Evolutionary conservation across 2,888 invertebrate species (phyloP), one percentile per base, ranked within the genome.

Genomic region (Stratiomys singularior): DNA sequence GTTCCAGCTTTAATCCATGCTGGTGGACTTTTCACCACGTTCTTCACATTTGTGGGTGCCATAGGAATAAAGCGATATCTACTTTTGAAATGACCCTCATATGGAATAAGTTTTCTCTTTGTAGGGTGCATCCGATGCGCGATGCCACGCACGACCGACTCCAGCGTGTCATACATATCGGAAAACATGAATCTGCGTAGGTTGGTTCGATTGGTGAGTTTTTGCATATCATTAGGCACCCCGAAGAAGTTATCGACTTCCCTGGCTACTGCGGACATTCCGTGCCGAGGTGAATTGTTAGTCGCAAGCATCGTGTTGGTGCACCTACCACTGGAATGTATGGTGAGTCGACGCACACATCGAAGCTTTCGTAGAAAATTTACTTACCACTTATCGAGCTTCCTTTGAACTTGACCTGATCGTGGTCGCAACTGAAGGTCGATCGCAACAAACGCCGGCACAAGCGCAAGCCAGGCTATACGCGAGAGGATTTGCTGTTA

Each of bases 121-220:
- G 47, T 44, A 1, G 15, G 15, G 11, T 27, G 63, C 1, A 85
- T 85, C 1, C 84, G 83, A 0, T 80, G 81, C 9, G 83, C 84
- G 76, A 80, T 67, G 27, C 79, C 80, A 4, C 84, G 82, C 82
- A 85, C 82, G 0, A 85, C 69, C 0, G 82, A 82, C 27, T 85
- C 83, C 79, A 85, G 83, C 9, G 84, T 83, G 28, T 84, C 84
- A 66, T 85, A 85, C 83, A 86, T 84, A 79, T 86, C 84, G 52
- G 84, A 84, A 87, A 87, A 87, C 87, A 87, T 86, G 64, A 87
- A 86, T 28, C 87, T 86, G 0, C 87, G 84, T n/a, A 37, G 13
- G 60, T 30, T 15, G 37, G 25, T 1, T 3, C 5, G 9, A 13
- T 37, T 37, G 7, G 7, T 18, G 15, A 11, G 25, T 18, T 5